Conservation (phyloP, 2,113 vertebrate species). For the Chloropsis hardwickii region DNA sequence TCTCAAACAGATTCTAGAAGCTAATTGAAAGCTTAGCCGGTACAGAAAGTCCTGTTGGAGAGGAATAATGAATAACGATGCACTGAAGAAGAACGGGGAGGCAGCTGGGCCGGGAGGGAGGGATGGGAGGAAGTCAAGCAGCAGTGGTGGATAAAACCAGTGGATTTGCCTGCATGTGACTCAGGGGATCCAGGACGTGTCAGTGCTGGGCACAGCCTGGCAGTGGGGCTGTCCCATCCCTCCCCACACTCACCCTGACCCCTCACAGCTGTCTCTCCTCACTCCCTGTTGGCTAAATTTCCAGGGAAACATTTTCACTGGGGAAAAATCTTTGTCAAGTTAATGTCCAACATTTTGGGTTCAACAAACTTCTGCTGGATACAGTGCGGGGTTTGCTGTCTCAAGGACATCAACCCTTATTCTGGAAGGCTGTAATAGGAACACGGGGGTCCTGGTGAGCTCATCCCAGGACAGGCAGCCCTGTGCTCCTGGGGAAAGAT, state of each 20-base stretch:
- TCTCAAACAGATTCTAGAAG: not conserved
- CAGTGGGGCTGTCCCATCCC: not conserved
- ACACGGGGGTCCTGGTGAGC: not conserved
- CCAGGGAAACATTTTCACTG: not conserved
- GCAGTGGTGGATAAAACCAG: not conserved
- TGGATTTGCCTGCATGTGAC: not conserved
- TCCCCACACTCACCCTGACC: not conserved
- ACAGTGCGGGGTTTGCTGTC: rapidly evolving
- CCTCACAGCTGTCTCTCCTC: not conserved
- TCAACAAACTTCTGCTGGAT: not conserved
- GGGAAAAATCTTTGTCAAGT: not conserved
- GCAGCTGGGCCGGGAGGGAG: not conserved
- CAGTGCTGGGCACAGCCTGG: not conserved
- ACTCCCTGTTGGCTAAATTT: not conserved
- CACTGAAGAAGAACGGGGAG: constrained; percentile 42
- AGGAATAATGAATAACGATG: constrained; percentile 7
- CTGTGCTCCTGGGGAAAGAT: not conserved
- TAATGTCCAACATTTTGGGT: not conserved
- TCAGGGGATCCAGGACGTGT: rapidly evolving
- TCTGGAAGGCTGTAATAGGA: not conserved
- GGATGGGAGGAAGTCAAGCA: not conserved
- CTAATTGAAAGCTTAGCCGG: constrained; percentile 3
- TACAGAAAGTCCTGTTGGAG: constrained; percentile 6
- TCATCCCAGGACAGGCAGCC: not conserved
- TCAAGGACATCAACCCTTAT: rapidly evolving